Percentiles rank a stretch among this genome's conserved stretches.
Conservation (phyloP, 2,797 vertebrate species). For the Vespertilio murinus region DNA sequence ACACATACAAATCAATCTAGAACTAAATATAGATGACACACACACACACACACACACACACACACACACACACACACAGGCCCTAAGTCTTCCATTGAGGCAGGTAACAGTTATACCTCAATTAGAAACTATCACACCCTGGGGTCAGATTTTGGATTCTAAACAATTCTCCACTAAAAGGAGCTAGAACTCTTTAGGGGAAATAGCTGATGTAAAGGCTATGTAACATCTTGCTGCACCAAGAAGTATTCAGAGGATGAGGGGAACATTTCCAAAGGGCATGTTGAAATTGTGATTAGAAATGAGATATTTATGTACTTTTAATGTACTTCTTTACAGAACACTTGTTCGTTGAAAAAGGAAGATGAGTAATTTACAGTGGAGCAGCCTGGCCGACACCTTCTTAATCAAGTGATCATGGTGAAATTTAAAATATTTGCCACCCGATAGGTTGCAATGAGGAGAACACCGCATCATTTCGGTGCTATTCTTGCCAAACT, state of each 20-base stretch:
- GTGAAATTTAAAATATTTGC: not conserved
- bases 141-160: not conserved
- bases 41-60: not conserved
- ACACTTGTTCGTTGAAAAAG: not conserved
- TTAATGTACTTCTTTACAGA: not conserved
- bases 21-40: not conserved
- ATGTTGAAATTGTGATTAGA: not conserved
- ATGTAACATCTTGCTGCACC: not conserved
- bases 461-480: not conserved
- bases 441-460: not conserved
- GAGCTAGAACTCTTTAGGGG: not conserved
- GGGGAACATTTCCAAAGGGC: not conserved
- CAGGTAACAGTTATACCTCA: not conserved
- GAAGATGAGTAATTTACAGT: not conserved
- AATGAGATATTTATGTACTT: not conserved
- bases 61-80: not conserved
- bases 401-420: not conserved
- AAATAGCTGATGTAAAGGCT: not conserved
- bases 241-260: not conserved
- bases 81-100: not conserved
- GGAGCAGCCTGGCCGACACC: not conserved
- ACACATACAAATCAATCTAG: too few species aligned
- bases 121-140: not conserved
- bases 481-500: not conserved
- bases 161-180: not conserved